phyloP scores from a whole-genome alignment of 2,797 vertebrate genomes.

The Okamejei kenojei region DNA sequence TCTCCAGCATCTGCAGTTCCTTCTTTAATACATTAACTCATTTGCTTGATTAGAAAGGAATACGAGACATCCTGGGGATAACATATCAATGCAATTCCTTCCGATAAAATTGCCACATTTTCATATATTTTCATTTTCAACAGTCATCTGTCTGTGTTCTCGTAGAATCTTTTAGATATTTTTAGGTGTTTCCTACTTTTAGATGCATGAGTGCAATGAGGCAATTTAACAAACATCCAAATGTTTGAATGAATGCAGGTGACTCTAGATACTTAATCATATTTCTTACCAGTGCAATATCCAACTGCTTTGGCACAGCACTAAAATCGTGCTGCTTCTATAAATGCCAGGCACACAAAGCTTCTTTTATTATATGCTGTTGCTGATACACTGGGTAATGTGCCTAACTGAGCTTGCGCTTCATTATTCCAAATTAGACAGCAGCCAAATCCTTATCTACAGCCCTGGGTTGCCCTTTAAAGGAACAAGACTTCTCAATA shows the following conservation, averaged over 20 bases:
- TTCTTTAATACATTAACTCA: constrained; percentile 19
- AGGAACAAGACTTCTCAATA: constrained; percentile 36
- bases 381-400: constrained; percentile 34
- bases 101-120: background rate
- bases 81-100: background rate
- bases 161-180: background rate
- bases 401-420: constrained; percentile 5
- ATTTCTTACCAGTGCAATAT: constrained; percentile 25
- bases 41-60: background rate
- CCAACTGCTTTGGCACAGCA: constrained; percentile 25
- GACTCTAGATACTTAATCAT: constrained; percentile 5
- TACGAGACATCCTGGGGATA: background rate
- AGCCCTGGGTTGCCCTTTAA: constrained; percentile 25
- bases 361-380: constrained; percentile 54
- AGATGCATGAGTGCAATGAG: background rate
- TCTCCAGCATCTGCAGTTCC: no score
- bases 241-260: constrained; percentile 11
- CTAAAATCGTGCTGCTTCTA: constrained; percentile 35
- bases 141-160: background rate
- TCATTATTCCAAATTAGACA: constrained; percentile 26
- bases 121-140: background rate
- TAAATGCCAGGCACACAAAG: constrained; percentile 51
- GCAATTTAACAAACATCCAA: background rate
- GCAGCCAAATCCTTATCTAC: constrained; percentile 12
- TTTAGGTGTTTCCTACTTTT: background rate